A percentile compares a stretch with the other conserved stretches of the same genome.
Conservation (phyloP, 1,140 invertebrate genomes). For the Globodera rostochiensis region DNA sequence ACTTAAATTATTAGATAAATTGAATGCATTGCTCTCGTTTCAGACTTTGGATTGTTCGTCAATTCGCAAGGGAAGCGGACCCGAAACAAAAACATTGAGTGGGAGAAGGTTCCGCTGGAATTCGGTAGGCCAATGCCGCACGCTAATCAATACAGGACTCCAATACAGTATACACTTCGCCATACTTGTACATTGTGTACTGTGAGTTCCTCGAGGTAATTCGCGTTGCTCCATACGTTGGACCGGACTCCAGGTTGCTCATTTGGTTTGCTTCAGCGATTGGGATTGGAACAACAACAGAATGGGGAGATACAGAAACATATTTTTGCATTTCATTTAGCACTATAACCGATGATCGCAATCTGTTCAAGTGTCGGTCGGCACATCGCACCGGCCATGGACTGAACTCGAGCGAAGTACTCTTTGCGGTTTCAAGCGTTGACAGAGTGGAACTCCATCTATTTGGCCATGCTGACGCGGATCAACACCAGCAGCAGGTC, state of each 20-base stretch:
- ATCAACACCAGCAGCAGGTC: not conserved
- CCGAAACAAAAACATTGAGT: conserved; percentile 38
- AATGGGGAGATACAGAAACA: not conserved
- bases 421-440: conserved; percentile 33
- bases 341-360: conserved; percentile 37
- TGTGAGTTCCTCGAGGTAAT: conserved; percentile 43
- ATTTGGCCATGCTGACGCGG: conserved; percentile 22
- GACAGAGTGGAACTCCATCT: conserved; percentile 33
- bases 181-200: conserved; percentile 42
- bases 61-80: conserved; percentile 28
- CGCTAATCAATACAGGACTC: not conserved
- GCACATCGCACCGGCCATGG: conserved; percentile 43
- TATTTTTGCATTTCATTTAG: conserved; percentile 27
- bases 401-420: conserved; percentile 20
- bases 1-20: not conserved
- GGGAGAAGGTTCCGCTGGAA: conserved; percentile 39
- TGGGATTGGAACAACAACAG: too few relatives aligned
- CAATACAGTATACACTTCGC: conserved; percentile 35
- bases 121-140: conserved; percentile 32
- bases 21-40: conserved; percentile 2
- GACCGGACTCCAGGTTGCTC: conserved; percentile 32
- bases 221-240: conserved; percentile 31
- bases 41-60: conserved; percentile 42
- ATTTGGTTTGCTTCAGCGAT: conserved; percentile 5
- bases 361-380: conserved; percentile 40